Base-by-base conservation (phyloP, 1,140 invertebrate species). In the Drosophila orosa region DNA sequence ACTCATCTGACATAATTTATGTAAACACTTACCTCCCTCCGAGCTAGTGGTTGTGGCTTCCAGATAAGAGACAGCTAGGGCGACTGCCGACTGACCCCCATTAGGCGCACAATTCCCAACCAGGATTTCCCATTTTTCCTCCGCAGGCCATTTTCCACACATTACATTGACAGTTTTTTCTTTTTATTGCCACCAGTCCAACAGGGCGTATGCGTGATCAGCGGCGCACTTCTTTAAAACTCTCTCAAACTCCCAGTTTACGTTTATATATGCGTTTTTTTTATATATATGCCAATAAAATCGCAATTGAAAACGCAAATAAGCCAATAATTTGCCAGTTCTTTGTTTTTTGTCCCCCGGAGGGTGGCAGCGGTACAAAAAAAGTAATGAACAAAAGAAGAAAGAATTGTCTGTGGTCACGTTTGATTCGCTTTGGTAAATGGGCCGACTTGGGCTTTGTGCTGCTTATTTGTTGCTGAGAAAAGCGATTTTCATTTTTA, bases 1-100 rank as follows among this genome's bases (percentile, higher is more conserved):
- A 56, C 69, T 81, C 81, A 48, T 62, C 82, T 68, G 66, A 89
- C 83, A 87, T 89, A 87, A 87, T 87, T 87, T 87, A 87, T 87
- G 83, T 86, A 87, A 87, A 86, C 82, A 86, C 84, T 86, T 61
- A 78, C 66, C 73, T 74, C 47, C 48, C 27, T 15, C 40, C 13
- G 37, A 24, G 39, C 5, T 17, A 19, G 52, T 22, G 25, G 44
- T 52, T 54, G 50, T n/a, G 50, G 13, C 50, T 37, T 6, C 19
- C 25, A 37, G 60, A 50, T 56, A 74, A 81, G 82, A 87, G 80
- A 85, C 65, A 47, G 50, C 33, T 52, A 54, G 37, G 61, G 40
- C 68, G 68, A 68, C 42, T 48, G 52, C 35, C 31, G 48, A 65
- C 82, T 86, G 82, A 87, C 82, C 79, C 71, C 60, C 56, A 69